A percentile compares a stretch with the other conserved stretches of the same genome.
These are phyloP conservation scores for Tragelaphus buxtoni DNA, from an alignment of 2,113 vertebrate species.

Conservation along the genomic window DNA sequence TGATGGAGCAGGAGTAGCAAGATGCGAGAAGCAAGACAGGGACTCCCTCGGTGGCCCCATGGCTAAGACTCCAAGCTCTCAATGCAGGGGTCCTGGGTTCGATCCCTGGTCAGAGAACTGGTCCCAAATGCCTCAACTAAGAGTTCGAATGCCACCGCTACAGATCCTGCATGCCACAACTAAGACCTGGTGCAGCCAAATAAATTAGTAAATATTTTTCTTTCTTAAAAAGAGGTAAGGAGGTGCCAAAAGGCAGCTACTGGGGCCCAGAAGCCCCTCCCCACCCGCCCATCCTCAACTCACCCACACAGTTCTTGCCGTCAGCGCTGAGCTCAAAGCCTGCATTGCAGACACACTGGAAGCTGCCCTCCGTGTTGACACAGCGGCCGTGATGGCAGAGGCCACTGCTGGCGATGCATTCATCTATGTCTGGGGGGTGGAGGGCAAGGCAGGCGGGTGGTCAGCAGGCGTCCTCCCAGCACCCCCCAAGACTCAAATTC, in stretches of 20 bases:
- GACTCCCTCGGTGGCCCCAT: neutral
- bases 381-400: slow-evolving; percentile 94
- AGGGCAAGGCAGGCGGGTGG: neutral
- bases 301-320: slow-evolving; percentile 93
- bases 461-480: accelerated
- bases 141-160: neutral
- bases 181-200: neutral
- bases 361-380: slow-evolving; percentile 94
- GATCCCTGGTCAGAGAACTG: neutral
- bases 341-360: slow-evolving; percentile 93
- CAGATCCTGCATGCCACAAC: neutral
- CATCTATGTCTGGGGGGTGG: slow-evolving; percentile 87
- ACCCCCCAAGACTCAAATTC: neutral
- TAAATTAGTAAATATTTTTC: neutral
- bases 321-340: slow-evolving; percentile 92
- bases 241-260: neutral
- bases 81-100: neutral
- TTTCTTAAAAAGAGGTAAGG: neutral
- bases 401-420: slow-evolving; percentile 90
- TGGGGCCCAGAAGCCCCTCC: neutral
- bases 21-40: neutral
- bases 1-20: neutral
- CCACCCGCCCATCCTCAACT: neutral
- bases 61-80: neutral
- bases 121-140: neutral